Evolutionary conservation across 1,140 invertebrate genomes (phyloP), one percentile per base, ranked within the genome.

Genomic region (Magallana ariakensis): DNA sequence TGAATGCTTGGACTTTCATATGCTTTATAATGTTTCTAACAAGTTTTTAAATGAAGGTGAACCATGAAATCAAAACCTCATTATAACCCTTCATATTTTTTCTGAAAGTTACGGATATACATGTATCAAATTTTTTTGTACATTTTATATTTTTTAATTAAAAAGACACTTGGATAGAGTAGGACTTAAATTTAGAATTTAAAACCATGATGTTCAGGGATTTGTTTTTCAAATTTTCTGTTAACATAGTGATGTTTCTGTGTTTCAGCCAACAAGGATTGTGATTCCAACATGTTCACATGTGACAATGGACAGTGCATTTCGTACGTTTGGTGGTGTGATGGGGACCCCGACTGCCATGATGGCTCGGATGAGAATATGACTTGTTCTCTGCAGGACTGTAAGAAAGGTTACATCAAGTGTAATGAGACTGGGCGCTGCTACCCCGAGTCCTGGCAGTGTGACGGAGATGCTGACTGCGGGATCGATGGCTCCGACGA

Each of bases 261-360:
- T 82, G 46, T 82, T 82, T 82, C 80, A 55, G 54, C 54, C 54
- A 82, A 54, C 10, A n/a, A 83, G 0, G 57, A 85, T 82, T 88
- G 84, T 82, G 46, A 81, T 22, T 82, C 97, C 0, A 98, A 97
- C 91, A 98, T 99, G 94, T 99, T 98, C 96, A 96, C 98, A 33
- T 99, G 98, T 95, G 97, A 97, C 90, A 97, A 97, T 2, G 98
- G 98, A 0, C 95, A 98, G 5, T 99, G 98, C 91, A 98, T 99
- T 62, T 97, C 98, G 97, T 99, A 92, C 98, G 98, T 94, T 93
- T 96, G 0, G 98, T 98, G 91, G 82, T 98, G 97, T 60, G 99
- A 99, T 93, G 98, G 95, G 95, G 98, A 99, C 92, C 98, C 99
- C 93, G 97, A 98, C 92, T 98, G 97, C 90, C 96, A 96, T 0